Evolutionary conservation across 2,888 invertebrate species (phyloP), one percentile per base, ranked within the genome.

Genomic region (Ypsolopha scabrella): DNA sequence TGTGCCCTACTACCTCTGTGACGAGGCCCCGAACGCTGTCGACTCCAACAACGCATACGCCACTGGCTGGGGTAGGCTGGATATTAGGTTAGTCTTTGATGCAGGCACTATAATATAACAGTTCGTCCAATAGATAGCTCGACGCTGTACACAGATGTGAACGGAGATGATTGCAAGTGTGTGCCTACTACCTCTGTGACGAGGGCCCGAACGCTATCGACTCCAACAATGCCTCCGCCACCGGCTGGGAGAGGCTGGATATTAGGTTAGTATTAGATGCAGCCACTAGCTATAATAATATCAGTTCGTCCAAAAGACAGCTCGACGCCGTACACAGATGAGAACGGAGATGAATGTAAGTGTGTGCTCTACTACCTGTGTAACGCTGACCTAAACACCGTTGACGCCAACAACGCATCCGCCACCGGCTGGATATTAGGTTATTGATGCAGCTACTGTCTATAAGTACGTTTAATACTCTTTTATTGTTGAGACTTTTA

Each of bases 311-410:
- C 83, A 0, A 87, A 85, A 0, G 65, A 66, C 7, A 58, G 67
- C 0, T 67, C 77, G 0, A 53, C 68, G 0, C 66, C 65, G 0
- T 63, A 73, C 11, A 64, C 68, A 0, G 77, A 76, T 24, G 72
- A 72, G 0, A 72, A 86, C 9, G 88, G 87, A 0, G 79, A 80
- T 0, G 65, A 77, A 11, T 94, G 94, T 62, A 86, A 90, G 48
- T 96, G 96, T 64, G 93, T 96, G 3, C 92, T 94, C 0, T 96
- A 94, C 70, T 93, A 93, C 65, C 81, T 91, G 50, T 96, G 96
- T 62, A 89, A 91, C 58, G 81, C 87, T 1, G 77, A 86, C 11
- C 88, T 90, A 0, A 85, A 86, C 36, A 89, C 87, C 0, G 87
- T 91, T 0, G 82, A 90, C 38, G 78, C 85, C 0, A 64, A 70